These are phyloP conservation scores for Jaculus jaculus DNA, from an alignment of 2,113 vertebrate species.

Conservation along the genomic window DNA sequence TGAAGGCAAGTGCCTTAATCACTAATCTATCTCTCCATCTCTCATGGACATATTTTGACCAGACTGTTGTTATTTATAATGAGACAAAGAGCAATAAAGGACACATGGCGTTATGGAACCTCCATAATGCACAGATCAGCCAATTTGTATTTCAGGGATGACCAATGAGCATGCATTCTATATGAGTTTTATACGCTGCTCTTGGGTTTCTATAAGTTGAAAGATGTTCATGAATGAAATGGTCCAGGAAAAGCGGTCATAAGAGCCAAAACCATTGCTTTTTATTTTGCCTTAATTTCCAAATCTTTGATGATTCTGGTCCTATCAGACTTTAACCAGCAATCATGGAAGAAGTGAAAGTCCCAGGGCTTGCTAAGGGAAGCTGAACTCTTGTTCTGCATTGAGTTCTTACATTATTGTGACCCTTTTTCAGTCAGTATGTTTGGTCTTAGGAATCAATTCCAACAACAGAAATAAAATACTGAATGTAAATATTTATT, in stretches of 20 bases:
- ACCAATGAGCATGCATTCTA: accelerated
- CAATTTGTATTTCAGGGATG: not conserved
- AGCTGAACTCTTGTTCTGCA: accelerated
- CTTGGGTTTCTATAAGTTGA: not conserved
- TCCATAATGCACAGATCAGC: accelerated
- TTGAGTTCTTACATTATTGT: accelerated
- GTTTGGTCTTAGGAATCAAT: not conserved
- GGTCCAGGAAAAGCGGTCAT: not conserved
- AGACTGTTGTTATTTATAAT: not conserved
- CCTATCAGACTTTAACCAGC: accelerated
- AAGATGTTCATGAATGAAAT: not conserved
- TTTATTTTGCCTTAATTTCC: not conserved
- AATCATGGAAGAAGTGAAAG: accelerated
- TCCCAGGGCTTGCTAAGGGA: accelerated
- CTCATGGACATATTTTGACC: not conserved
- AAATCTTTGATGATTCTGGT: not conserved
- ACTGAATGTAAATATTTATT: not conserved
- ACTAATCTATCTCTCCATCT: no score
- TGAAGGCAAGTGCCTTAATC: no score
- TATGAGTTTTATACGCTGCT: no score
- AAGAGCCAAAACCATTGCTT: accelerated
- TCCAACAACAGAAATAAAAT: not conserved
- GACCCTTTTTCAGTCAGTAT: not conserved
- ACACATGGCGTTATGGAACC: not conserved
- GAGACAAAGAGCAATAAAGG: not conserved